phyloP scores from a whole-genome alignment of 2,888 invertebrate genomes.

The Spodoptera exigua region DNA sequence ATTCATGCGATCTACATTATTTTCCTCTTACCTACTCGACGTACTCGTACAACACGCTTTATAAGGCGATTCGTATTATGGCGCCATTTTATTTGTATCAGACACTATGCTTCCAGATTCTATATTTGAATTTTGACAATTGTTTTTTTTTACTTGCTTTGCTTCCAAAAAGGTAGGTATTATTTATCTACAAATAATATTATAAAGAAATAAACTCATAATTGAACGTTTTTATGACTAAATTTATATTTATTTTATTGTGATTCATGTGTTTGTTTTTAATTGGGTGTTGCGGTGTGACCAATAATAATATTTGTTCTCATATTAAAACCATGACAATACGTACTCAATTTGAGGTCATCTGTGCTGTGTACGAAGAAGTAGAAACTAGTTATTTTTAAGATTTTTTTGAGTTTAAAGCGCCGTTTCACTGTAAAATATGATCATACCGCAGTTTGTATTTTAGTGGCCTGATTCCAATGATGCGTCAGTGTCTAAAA shows the following conservation, averaged over 20 bases:
- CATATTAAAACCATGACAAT: conserved; percentile 15
- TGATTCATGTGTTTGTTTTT: conserved; percentile 16
- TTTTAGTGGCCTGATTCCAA: conserved; percentile 43
- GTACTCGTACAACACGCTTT: conserved; percentile 33
- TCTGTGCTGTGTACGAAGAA: conserved; percentile 15
- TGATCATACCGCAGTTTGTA: conserved; percentile 30
- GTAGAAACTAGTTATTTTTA: conserved; percentile 16
- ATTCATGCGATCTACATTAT: conserved; percentile 66
- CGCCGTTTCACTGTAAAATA: conserved; percentile 28
- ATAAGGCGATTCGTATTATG: conserved; percentile 36
- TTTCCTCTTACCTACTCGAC: conserved; percentile 60
- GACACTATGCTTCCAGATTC: conserved; percentile 19
- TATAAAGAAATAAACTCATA: no score
- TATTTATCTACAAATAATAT: conserved; percentile 4
- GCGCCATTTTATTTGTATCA: conserved; percentile 25
- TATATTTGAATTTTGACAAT: conserved; percentile 22
- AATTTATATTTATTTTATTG: conserved; percentile 1
- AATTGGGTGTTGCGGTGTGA: conserved; percentile 17
- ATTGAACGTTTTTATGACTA: no score
- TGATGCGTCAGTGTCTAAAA: conserved; percentile 55
- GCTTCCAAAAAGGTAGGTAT: not conserved
- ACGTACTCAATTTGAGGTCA: conserved; percentile 3
- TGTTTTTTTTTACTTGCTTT: not conserved
- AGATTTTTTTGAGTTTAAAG: conserved; percentile 22
- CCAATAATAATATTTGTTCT: conserved; percentile 27